Evolutionary conservation across 2,888 invertebrate genomes (phyloP).

Genomic region (Zaprionus obscuricornis): DNA sequence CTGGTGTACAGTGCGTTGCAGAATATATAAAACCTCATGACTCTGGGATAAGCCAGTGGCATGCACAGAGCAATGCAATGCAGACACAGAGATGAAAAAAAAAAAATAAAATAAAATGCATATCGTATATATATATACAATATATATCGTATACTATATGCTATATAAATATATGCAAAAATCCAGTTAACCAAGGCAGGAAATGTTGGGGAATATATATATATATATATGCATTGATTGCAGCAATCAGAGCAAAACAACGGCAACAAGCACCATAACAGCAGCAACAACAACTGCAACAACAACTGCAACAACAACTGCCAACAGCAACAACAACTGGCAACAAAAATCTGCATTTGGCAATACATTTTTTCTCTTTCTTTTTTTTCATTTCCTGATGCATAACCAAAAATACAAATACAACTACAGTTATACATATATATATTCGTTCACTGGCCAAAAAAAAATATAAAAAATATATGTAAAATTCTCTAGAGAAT

Average conservation of each 20-base stretch:
- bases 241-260: neutral
- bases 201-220: neutral
- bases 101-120: too few relatives aligned
- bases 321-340: neutral
- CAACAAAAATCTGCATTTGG: conserved; percentile 3
- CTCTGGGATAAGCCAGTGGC: too few relatives aligned
- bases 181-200: conserved; percentile 18
- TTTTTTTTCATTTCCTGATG: conserved; percentile 27
- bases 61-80: too few relatives aligned
- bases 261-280: too few relatives aligned
- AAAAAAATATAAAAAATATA: conserved; percentile 15
- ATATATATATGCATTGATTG: conserved; percentile 57
- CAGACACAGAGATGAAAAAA: too few relatives aligned
- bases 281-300: neutral
- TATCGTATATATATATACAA: too few relatives aligned
- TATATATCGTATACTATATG: too few relatives aligned
- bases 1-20: too few relatives aligned
- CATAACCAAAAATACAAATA: conserved; percentile 22
- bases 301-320: neutral
- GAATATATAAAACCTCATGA: too few relatives aligned
- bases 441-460: neutral
- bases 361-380: conserved; percentile 25
- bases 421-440: conserved; percentile 12
- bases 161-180: too few relatives aligned
- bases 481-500: conserved; percentile 1